Evolutionary conservation across 2,113 vertebrate species (phyloP).

Genomic region (Gorilla gorilla): DNA sequence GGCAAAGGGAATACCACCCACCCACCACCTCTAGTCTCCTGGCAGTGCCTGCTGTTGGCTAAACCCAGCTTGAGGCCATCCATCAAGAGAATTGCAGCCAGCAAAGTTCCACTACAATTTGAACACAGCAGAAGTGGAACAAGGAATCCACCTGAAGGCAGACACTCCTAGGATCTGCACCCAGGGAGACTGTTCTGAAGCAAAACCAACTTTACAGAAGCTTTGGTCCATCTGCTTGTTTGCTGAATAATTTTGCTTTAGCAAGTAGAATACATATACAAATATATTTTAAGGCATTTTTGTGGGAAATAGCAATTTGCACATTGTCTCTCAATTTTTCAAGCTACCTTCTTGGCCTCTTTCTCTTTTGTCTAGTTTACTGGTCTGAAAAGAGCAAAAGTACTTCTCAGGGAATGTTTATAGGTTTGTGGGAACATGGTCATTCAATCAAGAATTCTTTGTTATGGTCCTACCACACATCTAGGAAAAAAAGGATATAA

Average conservation of each 20-base stretch:
- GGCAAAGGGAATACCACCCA: no score
- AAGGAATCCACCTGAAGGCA: not conserved
- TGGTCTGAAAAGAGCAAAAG: not conserved
- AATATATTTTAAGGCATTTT: not conserved
- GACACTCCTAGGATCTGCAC: no score
- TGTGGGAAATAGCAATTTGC: not conserved
- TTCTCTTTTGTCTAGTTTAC: not conserved
- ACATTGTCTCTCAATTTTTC: not conserved
- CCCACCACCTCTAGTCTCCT: not conserved
- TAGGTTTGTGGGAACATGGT: constrained; percentile 6
- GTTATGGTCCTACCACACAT: not conserved
- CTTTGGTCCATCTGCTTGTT: not conserved
- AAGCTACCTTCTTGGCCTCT: not conserved
- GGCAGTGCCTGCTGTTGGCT: not conserved
- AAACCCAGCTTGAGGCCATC: not conserved
- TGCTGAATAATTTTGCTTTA: not conserved
- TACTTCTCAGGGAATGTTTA: not conserved
- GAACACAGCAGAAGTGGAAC: not conserved
- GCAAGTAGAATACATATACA: not conserved
- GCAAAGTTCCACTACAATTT: not conserved
- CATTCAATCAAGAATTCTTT: not conserved
- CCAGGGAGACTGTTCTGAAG: not conserved
- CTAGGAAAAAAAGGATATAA: not conserved
- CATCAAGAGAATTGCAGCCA: not conserved
- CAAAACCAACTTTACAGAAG: not conserved